Conservation (phyloP, 2,113 vertebrate species). For the Megaceryle torquata region DNA sequence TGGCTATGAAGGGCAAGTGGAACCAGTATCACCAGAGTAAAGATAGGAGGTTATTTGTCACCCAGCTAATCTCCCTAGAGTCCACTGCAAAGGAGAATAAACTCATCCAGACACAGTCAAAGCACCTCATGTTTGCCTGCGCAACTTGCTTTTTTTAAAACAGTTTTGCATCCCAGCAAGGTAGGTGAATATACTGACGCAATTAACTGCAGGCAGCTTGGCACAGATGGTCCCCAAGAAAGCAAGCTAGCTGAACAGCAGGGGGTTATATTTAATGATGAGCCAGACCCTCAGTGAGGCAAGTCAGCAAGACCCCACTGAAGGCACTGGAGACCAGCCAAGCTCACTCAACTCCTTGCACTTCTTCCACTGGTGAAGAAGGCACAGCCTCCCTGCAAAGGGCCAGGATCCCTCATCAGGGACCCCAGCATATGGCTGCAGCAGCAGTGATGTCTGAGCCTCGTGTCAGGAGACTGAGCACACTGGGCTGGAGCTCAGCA, state of each 20-base stretch:
- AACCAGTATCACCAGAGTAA: neutral
- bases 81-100: neutral
- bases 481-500: neutral
- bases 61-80: neutral
- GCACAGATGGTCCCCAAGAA: conserved; percentile 57
- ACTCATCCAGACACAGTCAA: neutral
- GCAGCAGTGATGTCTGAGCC: neutral
- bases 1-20: neutral
- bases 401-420: neutral
- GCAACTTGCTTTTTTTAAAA: neutral
- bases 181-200: conserved; percentile 2
- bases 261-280: conserved; percentile 27
- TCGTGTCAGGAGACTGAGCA: neutral
- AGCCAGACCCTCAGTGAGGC: neutral
- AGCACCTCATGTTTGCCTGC: neutral
- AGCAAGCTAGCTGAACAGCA: neutral
- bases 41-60: neutral
- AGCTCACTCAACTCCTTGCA: neutral
- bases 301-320: neutral
- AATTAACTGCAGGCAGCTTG: conserved; percentile 21
- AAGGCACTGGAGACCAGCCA: neutral
- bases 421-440: neutral
- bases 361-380: neutral
- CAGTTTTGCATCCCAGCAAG: neutral
- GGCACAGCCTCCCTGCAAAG: neutral